Evolutionary conservation across 30 jellyfish, hydroid and myxozoan species (phyloP), one percentile per base, ranked within the genome.

Genomic region (Hydractinia symbiolongicarpus): DNA sequence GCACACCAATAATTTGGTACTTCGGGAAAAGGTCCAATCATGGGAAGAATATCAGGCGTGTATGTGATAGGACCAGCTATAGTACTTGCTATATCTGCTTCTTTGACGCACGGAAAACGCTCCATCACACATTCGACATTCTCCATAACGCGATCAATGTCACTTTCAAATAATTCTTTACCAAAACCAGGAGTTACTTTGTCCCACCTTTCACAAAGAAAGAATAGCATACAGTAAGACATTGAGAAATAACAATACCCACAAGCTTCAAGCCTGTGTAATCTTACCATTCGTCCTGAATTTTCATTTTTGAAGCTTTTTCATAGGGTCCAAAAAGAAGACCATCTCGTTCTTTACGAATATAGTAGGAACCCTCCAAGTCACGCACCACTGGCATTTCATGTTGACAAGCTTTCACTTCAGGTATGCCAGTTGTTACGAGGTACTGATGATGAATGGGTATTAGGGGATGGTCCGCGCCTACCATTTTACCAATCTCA

Each of bases 1-100:
- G 96, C 96, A 53, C 91, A 68, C 96, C 96, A 94, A 81, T 94
- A 94, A 76, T 94, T 94, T 10, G 81, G 94, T 9, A 82, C 70
- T 61, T 79, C 99, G 15, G 96, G 96, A 56, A 82, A 77, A 58
- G 99, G 99, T n/a, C 99, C 99, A 66, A 88, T 92, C 99, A 94
- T 94, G 7, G 99, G 99, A 19, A 94, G 86, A 54, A 84, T 85
- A 82, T 94, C 99, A 5, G 99, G 99, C 13, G 99, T 88, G 95
- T 94, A 94, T n/a, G 91, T 76, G n/a, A 94, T 94, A 13, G 99
- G 99, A 13, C 99, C 99, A 76, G 99, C 86, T 9, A 94, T 89
- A n/a, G 85, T 95, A 78, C 99, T 94, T 15, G 95, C 90, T 78
- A 94, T 94, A 61, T 94, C 96, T 0, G 99, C 99, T 8, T 83